These are phyloP conservation scores for Prosapia bicincta DNA, from an alignment of 2,888 invertebrate species.

Conservation along the genomic window DNA sequence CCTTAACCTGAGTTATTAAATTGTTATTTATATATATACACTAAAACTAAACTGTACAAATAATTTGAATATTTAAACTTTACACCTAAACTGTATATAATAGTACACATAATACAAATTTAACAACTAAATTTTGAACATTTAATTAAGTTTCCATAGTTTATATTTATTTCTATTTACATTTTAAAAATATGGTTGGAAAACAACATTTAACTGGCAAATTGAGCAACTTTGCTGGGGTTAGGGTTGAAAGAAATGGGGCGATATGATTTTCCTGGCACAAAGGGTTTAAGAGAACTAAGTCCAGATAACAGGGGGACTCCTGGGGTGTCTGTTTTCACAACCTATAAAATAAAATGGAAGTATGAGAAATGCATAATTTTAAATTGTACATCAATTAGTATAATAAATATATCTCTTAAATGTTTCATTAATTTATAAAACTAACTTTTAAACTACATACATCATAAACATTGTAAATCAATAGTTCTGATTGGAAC, in stretches of 20 bases:
- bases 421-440: no score
- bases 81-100: neutral
- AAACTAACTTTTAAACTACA: no score
- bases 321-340: neutral
- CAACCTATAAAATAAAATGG: neutral
- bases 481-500: no score
- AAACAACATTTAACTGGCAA: slow-evolving; percentile 29
- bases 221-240: slow-evolving; percentile 39
- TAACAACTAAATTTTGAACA: slow-evolving; percentile 16
- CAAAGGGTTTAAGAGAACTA: slow-evolving; percentile 44
- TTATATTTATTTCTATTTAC: slow-evolving; percentile 5
- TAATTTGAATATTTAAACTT: no score
- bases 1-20: slow-evolving; percentile 8
- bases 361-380: no score
- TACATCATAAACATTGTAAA: no score
- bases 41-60: neutral
- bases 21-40: neutral
- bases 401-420: no score
- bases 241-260: slow-evolving; percentile 49
- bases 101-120: neutral
- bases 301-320: slow-evolving; percentile 25
- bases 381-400: no score
- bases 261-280: slow-evolving; percentile 45
- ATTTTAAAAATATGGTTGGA: slow-evolving; percentile 10
- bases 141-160: no score